Percentiles rank a stretch among this genome's conserved stretches.
phyloP scores from a whole-genome alignment of 2,113 vertebrate genomes.

The Cavia aperea region DNA sequence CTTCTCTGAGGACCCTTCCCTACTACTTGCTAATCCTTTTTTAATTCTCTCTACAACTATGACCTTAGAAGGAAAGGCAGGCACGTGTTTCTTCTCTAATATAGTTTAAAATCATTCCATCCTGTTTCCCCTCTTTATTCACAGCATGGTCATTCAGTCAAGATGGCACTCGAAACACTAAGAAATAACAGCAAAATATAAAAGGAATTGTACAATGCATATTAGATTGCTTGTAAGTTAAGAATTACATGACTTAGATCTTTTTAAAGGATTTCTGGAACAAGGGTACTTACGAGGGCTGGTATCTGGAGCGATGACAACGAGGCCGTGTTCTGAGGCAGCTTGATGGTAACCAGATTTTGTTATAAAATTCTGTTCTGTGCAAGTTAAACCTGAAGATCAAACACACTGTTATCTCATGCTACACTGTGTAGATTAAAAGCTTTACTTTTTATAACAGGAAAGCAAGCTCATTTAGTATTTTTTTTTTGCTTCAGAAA shows the following conservation, averaged over 20 bases:
- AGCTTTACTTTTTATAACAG: slow-evolving; percentile 2
- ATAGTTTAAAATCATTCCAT: neutral
- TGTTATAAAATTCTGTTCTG: slow-evolving; percentile 95
- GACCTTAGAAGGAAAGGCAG: neutral
- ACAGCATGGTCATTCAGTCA: neutral
- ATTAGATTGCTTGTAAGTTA: neutral
- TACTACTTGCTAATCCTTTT: neutral
- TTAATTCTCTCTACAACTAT: neutral
- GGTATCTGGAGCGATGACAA: slow-evolving; percentile 90
- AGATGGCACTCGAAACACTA: neutral
- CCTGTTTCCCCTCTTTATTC: neutral
- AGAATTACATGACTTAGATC: neutral
- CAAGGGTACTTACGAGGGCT: slow-evolving; percentile 85
- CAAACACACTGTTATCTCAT: slow-evolving; percentile 1
- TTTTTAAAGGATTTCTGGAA: neutral
- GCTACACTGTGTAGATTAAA: neutral
- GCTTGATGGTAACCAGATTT: slow-evolving; percentile 89
- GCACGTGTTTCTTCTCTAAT: neutral
- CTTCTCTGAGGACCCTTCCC: neutral
- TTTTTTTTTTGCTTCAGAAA: neutral
- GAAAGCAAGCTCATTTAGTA: slow-evolving; percentile 12
- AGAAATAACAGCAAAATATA: neutral
- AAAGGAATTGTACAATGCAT: neutral
- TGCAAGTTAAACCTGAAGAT: slow-evolving; percentile 89
- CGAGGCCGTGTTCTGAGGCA: slow-evolving; percentile 87